Percentiles rank a stretch among this genome's conserved stretches.
Conservation (phyloP, 2,888 invertebrate genomes). For the Spicauda simplicius region DNA sequence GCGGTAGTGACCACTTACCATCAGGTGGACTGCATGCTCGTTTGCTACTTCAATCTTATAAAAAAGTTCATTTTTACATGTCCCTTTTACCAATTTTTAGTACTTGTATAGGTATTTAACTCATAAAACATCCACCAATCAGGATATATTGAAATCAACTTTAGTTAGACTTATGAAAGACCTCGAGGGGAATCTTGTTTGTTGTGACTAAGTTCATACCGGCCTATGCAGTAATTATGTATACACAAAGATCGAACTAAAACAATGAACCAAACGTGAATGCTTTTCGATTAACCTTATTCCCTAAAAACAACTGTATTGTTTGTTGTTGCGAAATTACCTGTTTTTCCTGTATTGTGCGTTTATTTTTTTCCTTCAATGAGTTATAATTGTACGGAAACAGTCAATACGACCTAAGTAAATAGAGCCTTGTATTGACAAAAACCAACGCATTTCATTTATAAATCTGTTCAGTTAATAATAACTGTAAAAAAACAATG, state of each 20-base stretch:
- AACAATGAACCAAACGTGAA: slow-evolving; percentile 12
- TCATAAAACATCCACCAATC: too few species aligned
- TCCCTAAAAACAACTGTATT: not conserved
- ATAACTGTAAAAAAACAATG: too few species aligned
- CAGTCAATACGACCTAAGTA: not conserved
- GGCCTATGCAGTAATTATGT: slow-evolving; percentile 1
- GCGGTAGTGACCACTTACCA: too few species aligned
- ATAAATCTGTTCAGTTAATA: not conserved
- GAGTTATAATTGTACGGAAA: not conserved
- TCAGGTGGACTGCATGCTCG: too few species aligned
- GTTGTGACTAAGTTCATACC: not conserved
- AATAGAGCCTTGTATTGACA: not conserved
- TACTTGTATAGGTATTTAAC: too few species aligned
- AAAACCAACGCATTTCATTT: not conserved
- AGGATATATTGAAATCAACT: too few species aligned
- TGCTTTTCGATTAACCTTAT: slow-evolving; percentile 13
- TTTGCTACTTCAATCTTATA: too few species aligned
- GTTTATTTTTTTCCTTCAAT: not conserved
- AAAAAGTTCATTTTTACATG: too few species aligned
- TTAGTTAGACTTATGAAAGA: too few species aligned
- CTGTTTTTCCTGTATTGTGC: not conserved
- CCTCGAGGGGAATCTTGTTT: not conserved
- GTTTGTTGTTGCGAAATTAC: not conserved
- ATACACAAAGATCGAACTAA: slow-evolving; percentile 3
- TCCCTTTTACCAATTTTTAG: too few species aligned